These are phyloP conservation scores for Piscicola geometra DNA, from an alignment of 2,888 invertebrate genomes.

Conservation along the genomic window DNA sequence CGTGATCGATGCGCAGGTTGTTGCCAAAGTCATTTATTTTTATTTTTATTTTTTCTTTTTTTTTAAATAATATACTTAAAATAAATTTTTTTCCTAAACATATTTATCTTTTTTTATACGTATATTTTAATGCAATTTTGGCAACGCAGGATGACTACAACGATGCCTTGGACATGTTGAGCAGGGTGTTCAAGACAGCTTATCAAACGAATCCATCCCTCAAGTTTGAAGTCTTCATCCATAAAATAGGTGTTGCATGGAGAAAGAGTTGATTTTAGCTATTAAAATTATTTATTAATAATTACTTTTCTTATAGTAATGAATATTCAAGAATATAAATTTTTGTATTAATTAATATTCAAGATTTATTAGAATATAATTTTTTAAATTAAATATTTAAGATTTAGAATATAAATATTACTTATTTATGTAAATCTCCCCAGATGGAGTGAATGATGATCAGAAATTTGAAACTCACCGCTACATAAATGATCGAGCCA, in stretches of 20 bases:
- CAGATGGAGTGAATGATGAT: constrained; percentile 96
- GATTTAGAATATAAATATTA: no score
- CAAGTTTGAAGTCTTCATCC: constrained; percentile 97
- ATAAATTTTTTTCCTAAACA: background rate
- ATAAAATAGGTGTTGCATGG: constrained; percentile 63
- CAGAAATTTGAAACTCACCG: constrained; percentile 98
- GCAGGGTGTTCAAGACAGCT: constrained; percentile 86
- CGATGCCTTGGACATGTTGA: constrained; percentile 86
- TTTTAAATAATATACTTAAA: background rate
- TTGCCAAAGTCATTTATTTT: background rate
- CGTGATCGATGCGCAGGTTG: constrained; percentile 86
- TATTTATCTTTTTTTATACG: constrained; percentile 1
- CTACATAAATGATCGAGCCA: constrained; percentile 93
- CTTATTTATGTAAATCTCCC: no score
- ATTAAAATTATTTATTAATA: no score
- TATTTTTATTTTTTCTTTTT: background rate
- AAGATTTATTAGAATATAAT: no score
- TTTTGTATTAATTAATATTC: background rate
- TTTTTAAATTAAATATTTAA: no score
- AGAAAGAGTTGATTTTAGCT: no score
- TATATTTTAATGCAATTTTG: no score
- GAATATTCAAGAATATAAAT: background rate
- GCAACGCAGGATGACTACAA: constrained; percentile 97
- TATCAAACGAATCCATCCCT: constrained; percentile 91
- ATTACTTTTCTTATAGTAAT: background rate